Evolutionary conservation across 2,113 vertebrate species (phyloP), one percentile per base, ranked within the genome.

Genomic region (Corynorhinus townsendii): DNA sequence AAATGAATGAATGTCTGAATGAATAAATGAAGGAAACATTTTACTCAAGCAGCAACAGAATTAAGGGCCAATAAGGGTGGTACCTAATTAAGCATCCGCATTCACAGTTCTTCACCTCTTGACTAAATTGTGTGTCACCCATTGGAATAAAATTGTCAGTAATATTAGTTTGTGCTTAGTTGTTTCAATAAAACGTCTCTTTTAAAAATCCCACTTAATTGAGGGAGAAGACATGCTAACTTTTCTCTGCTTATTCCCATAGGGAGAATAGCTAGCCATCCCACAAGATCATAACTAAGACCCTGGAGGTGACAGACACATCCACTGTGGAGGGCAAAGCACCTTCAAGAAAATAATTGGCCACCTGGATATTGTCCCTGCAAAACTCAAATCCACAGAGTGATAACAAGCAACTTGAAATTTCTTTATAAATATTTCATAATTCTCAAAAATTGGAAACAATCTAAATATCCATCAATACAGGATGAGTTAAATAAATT

Each of bases 371-470:
- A 91, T 68, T 66, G 6, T 62, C 47, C 80, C 45, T 93, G 71
- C 43, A 93, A 84, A 96, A 85, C 62, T 84, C 52, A 47, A 72
- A 84, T 35, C 76, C 84, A 76, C 45, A 76, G 69, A 90, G 45
- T 56, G 4, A 35, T 59, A 88, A 47, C 30, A 35, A 69, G 30
- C 64, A 96, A 84, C 56, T 83, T 66, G 33, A 91, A 93, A 68
- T 89, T 72, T 94, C 79, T 82, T 89, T 87, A 33, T 86, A 90
- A 96, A 77, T 84, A 86, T 79, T 85, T 96, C 59, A 26, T 91
- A 66, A 75, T 92, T 86, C 82, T 95, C 43, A 86, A 95, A 94
- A 93, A 68, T 47, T 52, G 14, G 33, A 84, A 86, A 40, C 16
- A 95, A 91, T 86, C 59, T 72, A 84, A 33, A 90, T 75, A 79